A percentile compares a stretch with the other conserved stretches of the same genome.
phyloP scores from a whole-genome alignment of 2,888 invertebrate species.

The Troides helena region DNA sequence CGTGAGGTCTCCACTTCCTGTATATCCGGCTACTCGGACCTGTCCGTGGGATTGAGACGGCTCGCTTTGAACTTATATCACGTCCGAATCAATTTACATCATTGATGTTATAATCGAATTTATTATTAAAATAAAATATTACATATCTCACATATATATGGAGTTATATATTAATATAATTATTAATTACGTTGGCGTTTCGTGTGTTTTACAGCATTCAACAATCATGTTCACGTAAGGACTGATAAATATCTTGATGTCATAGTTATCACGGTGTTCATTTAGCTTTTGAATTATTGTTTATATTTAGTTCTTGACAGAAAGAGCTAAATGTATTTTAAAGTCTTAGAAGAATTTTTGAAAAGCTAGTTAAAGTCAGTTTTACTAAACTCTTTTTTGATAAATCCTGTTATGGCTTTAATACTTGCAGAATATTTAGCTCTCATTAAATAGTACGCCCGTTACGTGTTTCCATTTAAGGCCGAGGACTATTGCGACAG shows the following conservation, averaged over 20 bases:
- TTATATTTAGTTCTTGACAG: too few relatives aligned
- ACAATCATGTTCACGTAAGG: too few relatives aligned
- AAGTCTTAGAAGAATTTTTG: too few relatives aligned
- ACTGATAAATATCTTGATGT: too few relatives aligned
- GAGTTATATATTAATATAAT: too few relatives aligned
- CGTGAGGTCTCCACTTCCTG: conserved; percentile 31
- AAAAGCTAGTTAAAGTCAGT: background rate
- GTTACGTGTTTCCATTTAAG: conserved; percentile 23
- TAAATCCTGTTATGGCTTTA: conserved; percentile 1
- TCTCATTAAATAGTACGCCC: conserved; percentile 18
- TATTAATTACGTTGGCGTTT: too few relatives aligned
- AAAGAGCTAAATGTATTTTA: too few relatives aligned
- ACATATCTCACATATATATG: too few relatives aligned
- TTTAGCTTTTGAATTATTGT: too few relatives aligned
- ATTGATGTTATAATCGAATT: background rate
- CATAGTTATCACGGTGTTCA: too few relatives aligned
- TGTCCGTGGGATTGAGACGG: conserved; percentile 18
- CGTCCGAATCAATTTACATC: background rate
- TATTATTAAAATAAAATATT: too few relatives aligned
- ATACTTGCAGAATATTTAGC: conserved; percentile 2
- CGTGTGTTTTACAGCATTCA: too few relatives aligned
- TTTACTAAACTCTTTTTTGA: background rate
- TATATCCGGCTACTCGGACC: conserved; percentile 27
- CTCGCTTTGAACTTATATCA: conserved; percentile 17
- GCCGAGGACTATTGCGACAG: conserved; percentile 24